These are phyloP conservation scores for Neoscelio sp. DNA, from an alignment of 2,888 invertebrate genomes.

Conservation along the genomic window DNA sequence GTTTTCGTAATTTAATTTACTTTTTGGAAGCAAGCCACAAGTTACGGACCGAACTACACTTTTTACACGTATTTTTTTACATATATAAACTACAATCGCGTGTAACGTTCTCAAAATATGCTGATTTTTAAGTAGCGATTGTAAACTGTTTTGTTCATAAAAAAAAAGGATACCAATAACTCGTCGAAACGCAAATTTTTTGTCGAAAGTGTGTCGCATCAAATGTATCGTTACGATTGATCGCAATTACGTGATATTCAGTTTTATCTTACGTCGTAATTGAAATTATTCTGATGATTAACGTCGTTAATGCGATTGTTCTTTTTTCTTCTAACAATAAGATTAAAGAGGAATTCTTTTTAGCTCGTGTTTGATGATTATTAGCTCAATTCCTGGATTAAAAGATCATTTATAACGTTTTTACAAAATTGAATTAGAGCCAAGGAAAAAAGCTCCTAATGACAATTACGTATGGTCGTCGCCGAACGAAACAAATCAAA, in stretches of 20 bases:
- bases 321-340: background rate
- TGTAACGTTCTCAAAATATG: conserved; percentile 31
- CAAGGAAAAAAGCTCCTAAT: too few species aligned
- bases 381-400: conserved; percentile 7
- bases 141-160: background rate
- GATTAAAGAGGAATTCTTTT: background rate
- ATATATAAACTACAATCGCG: conserved; percentile 36
- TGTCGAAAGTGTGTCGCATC: background rate
- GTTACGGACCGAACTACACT: conserved; percentile 34
- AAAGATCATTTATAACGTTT: background rate
- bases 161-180: conserved; percentile 1
- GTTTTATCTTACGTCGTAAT: too few species aligned
- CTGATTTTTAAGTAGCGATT: conserved; percentile 14
- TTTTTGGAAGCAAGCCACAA: conserved; percentile 41
- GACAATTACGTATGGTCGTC: too few species aligned
- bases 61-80: conserved; percentile 13
- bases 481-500: too few species aligned
- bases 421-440: too few species aligned
- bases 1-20: too few species aligned
- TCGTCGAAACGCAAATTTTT: background rate
- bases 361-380: conserved; percentile 1
- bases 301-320: background rate
- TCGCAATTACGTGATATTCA: too few species aligned
- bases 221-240: too few species aligned
- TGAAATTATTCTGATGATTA: too few species aligned